A percentile compares a stretch with the other conserved stretches of the same genome.
phyloP scores from a whole-genome alignment of 2,888 invertebrate species.

The Drosophila tripunctata region DNA sequence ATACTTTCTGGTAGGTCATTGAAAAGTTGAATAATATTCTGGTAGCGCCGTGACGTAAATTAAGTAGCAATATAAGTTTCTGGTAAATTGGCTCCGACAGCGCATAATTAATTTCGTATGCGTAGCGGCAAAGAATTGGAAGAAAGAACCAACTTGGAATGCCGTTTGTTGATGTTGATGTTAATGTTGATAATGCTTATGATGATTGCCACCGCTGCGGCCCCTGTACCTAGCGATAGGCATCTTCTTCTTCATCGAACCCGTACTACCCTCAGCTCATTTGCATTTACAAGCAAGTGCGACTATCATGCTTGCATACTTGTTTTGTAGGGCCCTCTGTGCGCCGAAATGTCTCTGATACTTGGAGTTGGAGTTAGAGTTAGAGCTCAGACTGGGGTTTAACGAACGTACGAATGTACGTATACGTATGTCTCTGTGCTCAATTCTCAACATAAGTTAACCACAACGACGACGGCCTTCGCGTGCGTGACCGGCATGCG shows the following conservation, averaged over 20 bases:
- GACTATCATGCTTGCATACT: conserved; percentile 28
- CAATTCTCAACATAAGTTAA: conserved; percentile 57
- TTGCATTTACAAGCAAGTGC: conserved; percentile 52
- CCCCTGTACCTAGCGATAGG: conserved; percentile 42
- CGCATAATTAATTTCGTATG: conserved; percentile 78
- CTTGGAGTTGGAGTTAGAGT: conserved; percentile 1
- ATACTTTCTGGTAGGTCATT: conserved; percentile 1
- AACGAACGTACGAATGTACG: conserved; percentile 60
- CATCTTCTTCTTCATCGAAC: conserved; percentile 38
- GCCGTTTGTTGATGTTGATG: conserved; percentile 62
- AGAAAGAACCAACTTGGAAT: conserved; percentile 65
- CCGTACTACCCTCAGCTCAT: conserved; percentile 38
- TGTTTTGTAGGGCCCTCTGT: conserved; percentile 10
- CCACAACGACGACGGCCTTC: conserved; percentile 76
- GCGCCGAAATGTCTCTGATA: conserved; percentile 35
- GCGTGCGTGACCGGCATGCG: conserved; percentile 80
- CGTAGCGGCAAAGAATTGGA: conserved; percentile 60
- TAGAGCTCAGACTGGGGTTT: conserved; percentile 40
- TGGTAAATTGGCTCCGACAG: conserved; percentile 74
- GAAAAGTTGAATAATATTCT: conserved; percentile 55
- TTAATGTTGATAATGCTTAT: conserved; percentile 57
- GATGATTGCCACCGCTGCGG: conserved; percentile 58
- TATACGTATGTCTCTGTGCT: too few species aligned
- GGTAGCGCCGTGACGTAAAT: conserved; percentile 77
- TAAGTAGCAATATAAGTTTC: conserved; percentile 75